Evolutionary conservation across 2,113 vertebrate species (phyloP), one percentile per base, ranked within the genome.

Genomic region (Gasterosteus nipponicus): DNA sequence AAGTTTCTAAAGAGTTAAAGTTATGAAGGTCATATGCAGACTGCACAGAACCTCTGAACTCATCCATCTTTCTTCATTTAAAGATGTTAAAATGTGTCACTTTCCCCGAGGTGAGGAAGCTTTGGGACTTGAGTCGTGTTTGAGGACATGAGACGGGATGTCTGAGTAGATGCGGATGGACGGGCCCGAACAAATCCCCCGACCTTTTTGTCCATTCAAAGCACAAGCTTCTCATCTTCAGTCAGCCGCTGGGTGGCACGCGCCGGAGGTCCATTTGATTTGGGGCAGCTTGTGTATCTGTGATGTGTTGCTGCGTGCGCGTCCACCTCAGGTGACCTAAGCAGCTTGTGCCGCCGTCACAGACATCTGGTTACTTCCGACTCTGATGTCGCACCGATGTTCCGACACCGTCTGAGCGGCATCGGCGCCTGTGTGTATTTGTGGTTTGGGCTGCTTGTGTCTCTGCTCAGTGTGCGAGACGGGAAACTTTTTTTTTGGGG

Each of bases 341-440:
- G 86, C 87, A 86, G 83, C 84, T 87, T 88, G 89, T 88, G 72
- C 46, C 66, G 58, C 68, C 33, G 42, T 87, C 79, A 70, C 67
- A 59, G 83, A 85, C 90, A 90, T 86, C 89, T 88, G 87, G 86
- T 80, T 81, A 75, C 80, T 60, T 75, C 81, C 18, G 69, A 79
- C 76, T 86, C 73, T 77, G 81, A 89, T 82, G 81, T 64, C 79
- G 59, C 68, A 57, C 67, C 68, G 78, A 78, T 77, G 82, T 86
- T 88, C 22, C 82, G 85, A 87, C 87, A 84, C 80, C 83, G 69
- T 82, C 89, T 75, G 75, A 86, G 81, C 29, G 67, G 26, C 46
- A 38, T 29, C 49, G 29, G 56, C 58, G 57, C 59, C 39, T 35
- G 19, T 39, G 67, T 46, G 54, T 60, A 33, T 33, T 33, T 26